Evolutionary conservation across 1,140 invertebrate species (phyloP).

Genomic region (Lithobius niger): DNA sequence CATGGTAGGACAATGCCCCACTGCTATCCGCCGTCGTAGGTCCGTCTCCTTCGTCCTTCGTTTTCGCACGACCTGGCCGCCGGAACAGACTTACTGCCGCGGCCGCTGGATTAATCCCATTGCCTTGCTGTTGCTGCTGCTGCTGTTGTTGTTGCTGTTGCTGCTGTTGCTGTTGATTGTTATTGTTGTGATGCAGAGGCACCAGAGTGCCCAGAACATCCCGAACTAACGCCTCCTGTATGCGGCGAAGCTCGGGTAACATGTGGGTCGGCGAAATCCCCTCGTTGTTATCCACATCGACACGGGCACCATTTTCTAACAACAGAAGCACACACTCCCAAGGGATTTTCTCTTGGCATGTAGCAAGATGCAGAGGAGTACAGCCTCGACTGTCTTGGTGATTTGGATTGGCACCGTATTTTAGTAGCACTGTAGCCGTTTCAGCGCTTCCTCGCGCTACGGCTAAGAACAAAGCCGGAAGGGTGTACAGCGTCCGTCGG

Average conservation of each 20-base stretch:
- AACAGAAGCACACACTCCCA: constrained; percentile 39
- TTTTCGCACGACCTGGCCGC: background rate
- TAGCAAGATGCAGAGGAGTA: constrained; percentile 41
- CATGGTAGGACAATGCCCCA: constrained; percentile 1
- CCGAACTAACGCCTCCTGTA: constrained; percentile 35
- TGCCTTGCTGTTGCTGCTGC: background rate
- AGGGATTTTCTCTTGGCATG: constrained; percentile 36
- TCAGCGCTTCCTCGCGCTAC: constrained; percentile 37
- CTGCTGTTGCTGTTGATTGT: background rate
- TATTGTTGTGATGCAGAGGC: background rate
- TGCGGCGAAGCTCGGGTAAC: constrained; percentile 30
- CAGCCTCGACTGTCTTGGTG: constrained; percentile 37
- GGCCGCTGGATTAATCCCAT: background rate
- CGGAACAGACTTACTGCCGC: background rate
- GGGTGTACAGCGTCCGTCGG: constrained; percentile 35
- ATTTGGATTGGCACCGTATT: constrained; percentile 39
- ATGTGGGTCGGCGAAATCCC: constrained; percentile 36
- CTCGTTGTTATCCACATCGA: constrained; percentile 32
- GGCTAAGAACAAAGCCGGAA: constrained; percentile 41
- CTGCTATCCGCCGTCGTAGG: background rate
- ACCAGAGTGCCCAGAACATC: constrained; percentile 18
- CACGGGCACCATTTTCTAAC: constrained; percentile 38
- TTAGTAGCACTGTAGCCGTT: constrained; percentile 38
- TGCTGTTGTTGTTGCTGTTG: constrained; percentile 1
- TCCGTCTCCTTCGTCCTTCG: background rate